A percentile compares a stretch with the other conserved stretches of the same genome.
Conservation (phyloP, 2,888 invertebrate genomes). For the Perdita meconis region DNA sequence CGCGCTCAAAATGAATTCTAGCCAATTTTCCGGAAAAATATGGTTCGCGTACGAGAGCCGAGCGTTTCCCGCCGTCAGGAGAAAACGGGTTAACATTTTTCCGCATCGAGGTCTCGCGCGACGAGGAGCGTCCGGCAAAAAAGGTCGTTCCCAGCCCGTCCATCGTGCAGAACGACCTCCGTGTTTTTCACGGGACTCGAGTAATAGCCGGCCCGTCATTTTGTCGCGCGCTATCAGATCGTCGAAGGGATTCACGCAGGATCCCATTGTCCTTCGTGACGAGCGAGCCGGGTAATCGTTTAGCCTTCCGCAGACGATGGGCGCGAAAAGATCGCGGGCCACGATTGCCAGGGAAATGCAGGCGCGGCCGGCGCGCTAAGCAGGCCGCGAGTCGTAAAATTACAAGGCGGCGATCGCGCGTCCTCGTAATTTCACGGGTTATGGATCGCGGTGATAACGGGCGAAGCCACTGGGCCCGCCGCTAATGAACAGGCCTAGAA, state of each 20-base stretch:
- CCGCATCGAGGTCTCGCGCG: neutral
- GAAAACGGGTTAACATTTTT: neutral
- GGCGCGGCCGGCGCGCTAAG: slow-evolving; percentile 45
- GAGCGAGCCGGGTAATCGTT: slow-evolving; percentile 43
- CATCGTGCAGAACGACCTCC: slow-evolving; percentile 35
- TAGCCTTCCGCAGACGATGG: slow-evolving; percentile 28
- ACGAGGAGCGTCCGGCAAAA: slow-evolving; percentile 23
- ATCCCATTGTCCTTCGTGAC: slow-evolving; percentile 39
- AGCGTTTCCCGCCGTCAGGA: neutral
- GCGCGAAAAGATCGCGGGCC: slow-evolving; percentile 34
- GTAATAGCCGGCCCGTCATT: slow-evolving; percentile 46
- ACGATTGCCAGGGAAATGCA: slow-evolving; percentile 51
- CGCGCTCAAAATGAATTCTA: no score
- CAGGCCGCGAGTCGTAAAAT: slow-evolving; percentile 66
- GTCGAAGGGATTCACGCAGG: slow-evolving; percentile 22
- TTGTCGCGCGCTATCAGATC: slow-evolving; percentile 49
- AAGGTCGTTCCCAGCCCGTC: slow-evolving; percentile 42
- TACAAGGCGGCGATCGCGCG: slow-evolving; percentile 55
- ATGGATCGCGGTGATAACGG: slow-evolving; percentile 61
- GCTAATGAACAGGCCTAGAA: slow-evolving; percentile 55
- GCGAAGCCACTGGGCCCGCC: slow-evolving; percentile 29
- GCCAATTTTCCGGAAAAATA: no score
- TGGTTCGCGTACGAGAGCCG: no score
- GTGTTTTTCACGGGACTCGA: slow-evolving; percentile 35
- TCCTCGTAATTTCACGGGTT: slow-evolving; percentile 66